Evolutionary conservation across 2,113 vertebrate genomes (phyloP).

Genomic region (Oncorhynchus mykiss): DNA sequence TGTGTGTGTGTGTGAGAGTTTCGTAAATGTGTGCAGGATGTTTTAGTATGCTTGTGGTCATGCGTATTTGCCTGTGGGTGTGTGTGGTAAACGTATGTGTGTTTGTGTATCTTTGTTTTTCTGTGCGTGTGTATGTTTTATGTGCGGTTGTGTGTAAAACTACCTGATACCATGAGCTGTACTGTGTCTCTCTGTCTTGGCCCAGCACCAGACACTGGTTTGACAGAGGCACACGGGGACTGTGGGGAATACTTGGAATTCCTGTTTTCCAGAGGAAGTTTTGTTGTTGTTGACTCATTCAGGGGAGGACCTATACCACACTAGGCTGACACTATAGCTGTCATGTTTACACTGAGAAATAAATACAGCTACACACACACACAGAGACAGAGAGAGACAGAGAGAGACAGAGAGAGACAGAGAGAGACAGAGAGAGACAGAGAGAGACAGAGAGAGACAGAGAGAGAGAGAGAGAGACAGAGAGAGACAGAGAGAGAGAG

Average conservation of each 20-base stretch:
- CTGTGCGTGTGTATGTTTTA: too few species aligned
- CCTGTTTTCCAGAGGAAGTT: conserved; percentile 31
- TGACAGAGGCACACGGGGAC: conserved; percentile 9
- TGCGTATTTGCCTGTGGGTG: not conserved
- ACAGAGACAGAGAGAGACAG: not conserved
- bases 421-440: not conserved
- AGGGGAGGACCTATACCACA: not conserved
- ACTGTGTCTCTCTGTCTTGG: conserved; percentile 7
- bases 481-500: not conserved
- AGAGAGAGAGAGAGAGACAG: too few species aligned
- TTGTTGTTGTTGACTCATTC: conserved; percentile 8
- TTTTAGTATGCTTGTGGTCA: too few species aligned
- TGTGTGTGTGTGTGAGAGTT: too few species aligned
- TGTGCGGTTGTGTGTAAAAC: too few species aligned
- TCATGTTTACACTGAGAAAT: too few species aligned
- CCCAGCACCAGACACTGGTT: not conserved
- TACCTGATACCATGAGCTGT: not conserved
- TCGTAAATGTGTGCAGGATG: too few species aligned
- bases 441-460: not conserved
- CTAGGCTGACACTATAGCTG: not conserved
- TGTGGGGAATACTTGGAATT: conserved; percentile 34
- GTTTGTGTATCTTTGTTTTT: too few species aligned
- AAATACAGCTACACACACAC: too few species aligned
- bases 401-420: not conserved
- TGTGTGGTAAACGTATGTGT: not conserved